These are phyloP conservation scores for Tetramorium parvispinum DNA, from an alignment of 1,140 invertebrate species.

Conservation along the genomic window DNA sequence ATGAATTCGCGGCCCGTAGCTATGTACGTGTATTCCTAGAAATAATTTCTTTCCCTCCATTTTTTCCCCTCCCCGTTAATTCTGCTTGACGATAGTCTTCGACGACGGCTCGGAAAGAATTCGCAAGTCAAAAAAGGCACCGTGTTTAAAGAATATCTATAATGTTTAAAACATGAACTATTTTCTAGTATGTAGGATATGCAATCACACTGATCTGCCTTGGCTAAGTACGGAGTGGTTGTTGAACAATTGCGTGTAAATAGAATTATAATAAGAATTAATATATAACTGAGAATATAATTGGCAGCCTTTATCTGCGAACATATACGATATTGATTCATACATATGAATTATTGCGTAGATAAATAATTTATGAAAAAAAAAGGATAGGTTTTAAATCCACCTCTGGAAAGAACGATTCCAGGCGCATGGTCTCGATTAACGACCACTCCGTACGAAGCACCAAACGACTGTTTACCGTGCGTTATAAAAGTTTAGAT, in stretches of 20 bases:
- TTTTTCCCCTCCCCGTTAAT: slow-evolving; percentile 28
- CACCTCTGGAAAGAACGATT: neutral
- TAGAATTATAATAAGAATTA: neutral
- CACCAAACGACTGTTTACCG: slow-evolving; percentile 61
- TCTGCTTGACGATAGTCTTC: slow-evolving; percentile 49
- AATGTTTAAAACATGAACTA: slow-evolving; percentile 2
- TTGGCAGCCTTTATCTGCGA: neutral
- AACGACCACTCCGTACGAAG: slow-evolving; percentile 26
- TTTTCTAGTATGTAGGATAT: slow-evolving; percentile 64
- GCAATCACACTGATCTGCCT: slow-evolving; percentile 64
- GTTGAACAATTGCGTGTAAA: slow-evolving; percentile 41
- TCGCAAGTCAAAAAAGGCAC: slow-evolving; percentile 41
- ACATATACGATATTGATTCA: neutral
- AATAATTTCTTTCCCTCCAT: neutral
- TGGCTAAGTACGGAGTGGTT: slow-evolving; percentile 43
- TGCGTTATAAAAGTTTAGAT: slow-evolving; percentile 61
- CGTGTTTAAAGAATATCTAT: slow-evolving; percentile 27
- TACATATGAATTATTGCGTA: neutral
- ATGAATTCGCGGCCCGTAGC: neutral
- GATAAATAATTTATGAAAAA: neutral
- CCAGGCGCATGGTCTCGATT: slow-evolving; percentile 36
- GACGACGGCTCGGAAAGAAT: slow-evolving; percentile 16
- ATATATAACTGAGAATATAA: slow-evolving; percentile 2
- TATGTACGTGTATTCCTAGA: slow-evolving; percentile 23
- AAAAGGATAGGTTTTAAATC: neutral